Evolutionary conservation across 2,888 invertebrate genomes (phyloP).

Genomic region (Pristionchus arcanus): DNA sequence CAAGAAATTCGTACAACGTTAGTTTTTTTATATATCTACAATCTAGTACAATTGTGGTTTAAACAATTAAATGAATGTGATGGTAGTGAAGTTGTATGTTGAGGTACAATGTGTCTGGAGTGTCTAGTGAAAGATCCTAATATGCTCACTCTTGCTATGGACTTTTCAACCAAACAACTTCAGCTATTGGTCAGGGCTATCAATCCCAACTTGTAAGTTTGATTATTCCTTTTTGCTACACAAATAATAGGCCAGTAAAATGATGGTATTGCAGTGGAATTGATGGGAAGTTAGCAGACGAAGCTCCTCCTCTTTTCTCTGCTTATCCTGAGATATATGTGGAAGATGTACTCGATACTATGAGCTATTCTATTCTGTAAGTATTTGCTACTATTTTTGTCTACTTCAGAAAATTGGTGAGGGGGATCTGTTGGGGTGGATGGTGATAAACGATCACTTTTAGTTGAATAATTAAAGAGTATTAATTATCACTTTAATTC

Average conservation of each 20-base stretch:
- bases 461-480: conserved; percentile 11
- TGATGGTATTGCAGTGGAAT: conserved; percentile 3
- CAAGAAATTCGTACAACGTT: neutral
- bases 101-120: conserved; percentile 92
- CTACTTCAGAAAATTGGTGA: no score
- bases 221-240: neutral
- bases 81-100: conserved; percentile 80
- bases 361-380: conserved; percentile 93
- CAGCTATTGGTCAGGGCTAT: conserved; percentile 85
- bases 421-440: neutral
- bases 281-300: conserved; percentile 80
- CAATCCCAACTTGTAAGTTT: conserved; percentile 78
- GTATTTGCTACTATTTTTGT: conserved; percentile 79
- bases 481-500: no score
- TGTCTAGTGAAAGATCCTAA: conserved; percentile 91
- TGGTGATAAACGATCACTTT: neutral
- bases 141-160: conserved; percentile 88
- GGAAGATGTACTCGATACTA: conserved; percentile 96
- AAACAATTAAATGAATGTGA: conserved; percentile 67
- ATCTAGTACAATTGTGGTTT: neutral
- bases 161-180: conserved; percentile 91
- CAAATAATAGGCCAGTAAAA: neutral
- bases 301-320: conserved; percentile 87
- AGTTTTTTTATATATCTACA: neutral
- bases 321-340: conserved; percentile 96